phyloP scores from a whole-genome alignment of 2,113 vertebrate species.

The Onychostoma macrolepis region DNA sequence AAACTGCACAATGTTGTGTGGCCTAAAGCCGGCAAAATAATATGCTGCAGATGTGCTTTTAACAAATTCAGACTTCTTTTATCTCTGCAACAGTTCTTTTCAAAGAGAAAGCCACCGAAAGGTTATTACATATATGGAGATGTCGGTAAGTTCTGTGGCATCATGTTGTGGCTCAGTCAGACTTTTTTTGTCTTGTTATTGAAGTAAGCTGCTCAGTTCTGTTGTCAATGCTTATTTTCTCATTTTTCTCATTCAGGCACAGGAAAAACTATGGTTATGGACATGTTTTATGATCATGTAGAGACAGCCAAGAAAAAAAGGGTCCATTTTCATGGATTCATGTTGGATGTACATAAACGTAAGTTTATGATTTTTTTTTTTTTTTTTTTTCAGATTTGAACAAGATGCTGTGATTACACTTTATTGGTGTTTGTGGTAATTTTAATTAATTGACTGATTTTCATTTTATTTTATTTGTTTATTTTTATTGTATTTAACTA shows the following conservation, averaged over 20 bases:
- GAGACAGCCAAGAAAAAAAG: conserved; percentile 89
- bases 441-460: neutral
- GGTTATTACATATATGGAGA: conserved; percentile 96
- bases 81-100: conserved; percentile 71
- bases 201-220: neutral
- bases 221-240: neutral
- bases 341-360: conserved; percentile 97
- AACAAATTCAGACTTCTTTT: neutral
- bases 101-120: conserved; percentile 83
- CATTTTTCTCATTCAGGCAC: conserved; percentile 80
- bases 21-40: neutral
- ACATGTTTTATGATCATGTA: conserved; percentile 94
- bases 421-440: neutral
- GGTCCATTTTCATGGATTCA: conserved; percentile 98
- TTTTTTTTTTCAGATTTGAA: neutral
- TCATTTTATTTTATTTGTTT: neutral
- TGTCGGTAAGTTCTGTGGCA: conserved; percentile 83
- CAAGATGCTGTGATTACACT: neutral
- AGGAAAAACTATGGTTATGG: conserved; percentile 99
- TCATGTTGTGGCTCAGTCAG: neutral
- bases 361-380: conserved; percentile 67
- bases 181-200: neutral
- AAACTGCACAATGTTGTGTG: neutral
- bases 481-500: neutral
- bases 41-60: neutral